Percentiles rank a stretch among this genome's conserved stretches.
Conservation (phyloP, 2,113 vertebrate genomes). For the Gallinago undulata region DNA sequence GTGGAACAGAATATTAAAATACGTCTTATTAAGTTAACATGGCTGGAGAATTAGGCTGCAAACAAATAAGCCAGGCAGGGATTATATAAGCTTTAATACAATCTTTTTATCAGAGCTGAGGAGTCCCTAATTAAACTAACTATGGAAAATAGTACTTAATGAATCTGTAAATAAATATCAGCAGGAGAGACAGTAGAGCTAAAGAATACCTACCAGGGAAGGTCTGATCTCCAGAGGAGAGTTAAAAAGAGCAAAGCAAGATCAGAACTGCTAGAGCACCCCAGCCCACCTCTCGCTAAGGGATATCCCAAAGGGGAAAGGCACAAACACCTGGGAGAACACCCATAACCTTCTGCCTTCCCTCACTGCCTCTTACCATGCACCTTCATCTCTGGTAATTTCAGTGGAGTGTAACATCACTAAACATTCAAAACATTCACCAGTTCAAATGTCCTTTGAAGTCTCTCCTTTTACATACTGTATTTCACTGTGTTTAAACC, state of each 20-base stretch:
- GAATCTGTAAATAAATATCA: conserved; percentile 22
- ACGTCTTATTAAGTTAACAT: not conserved
- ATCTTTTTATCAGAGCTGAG: conserved; percentile 34
- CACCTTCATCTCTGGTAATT: not conserved
- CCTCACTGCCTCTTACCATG: not conserved
- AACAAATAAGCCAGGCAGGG: conserved; percentile 24
- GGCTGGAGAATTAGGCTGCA: conserved; percentile 16
- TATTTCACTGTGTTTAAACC: not conserved
- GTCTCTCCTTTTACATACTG: not conserved
- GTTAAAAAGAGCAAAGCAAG: not conserved
- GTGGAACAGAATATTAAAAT: not conserved
- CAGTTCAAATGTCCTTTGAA: not conserved
- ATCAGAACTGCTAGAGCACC: not conserved
- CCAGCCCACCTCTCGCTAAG: not conserved
- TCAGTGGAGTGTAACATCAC: not conserved
- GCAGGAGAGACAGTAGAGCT: not conserved
- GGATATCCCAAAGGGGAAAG: not conserved
- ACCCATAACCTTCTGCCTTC: not conserved
- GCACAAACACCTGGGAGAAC: not conserved
- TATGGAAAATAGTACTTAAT: conserved; percentile 27
- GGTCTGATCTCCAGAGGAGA: not conserved
- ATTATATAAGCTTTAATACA: conserved; percentile 22
- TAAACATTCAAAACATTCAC: not conserved
- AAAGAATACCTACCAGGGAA: not conserved
- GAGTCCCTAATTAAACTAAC: conserved; percentile 41